phyloP scores from a whole-genome alignment of 2,888 invertebrate genomes.

The Cremastobaeus sp. region DNA sequence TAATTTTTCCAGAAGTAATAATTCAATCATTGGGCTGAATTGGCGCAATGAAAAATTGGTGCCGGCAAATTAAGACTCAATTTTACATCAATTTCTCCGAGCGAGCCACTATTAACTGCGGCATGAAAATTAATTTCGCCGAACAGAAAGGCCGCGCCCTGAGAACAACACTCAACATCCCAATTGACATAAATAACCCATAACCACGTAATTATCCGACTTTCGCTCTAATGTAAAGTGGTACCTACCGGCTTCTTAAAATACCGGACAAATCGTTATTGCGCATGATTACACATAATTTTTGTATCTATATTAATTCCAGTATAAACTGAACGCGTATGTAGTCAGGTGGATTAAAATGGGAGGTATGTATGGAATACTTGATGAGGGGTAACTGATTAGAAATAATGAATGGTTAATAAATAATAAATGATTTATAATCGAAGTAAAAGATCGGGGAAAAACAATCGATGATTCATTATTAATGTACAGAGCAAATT shows the following conservation, averaged over 20 bases:
- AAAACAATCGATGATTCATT: neutral
- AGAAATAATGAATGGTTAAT: neutral
- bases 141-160: conserved; percentile 1
- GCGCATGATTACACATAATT: conserved; percentile 24
- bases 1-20: too few species aligned
- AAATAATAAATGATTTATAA: neutral
- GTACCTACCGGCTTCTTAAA: neutral
- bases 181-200: conserved; percentile 36
- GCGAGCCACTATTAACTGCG: neutral
- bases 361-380: too few species aligned
- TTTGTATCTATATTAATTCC: conserved; percentile 24
- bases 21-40: too few species aligned
- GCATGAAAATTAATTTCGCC: conserved; percentile 10
- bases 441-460: neutral
- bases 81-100: neutral
- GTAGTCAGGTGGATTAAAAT: neutral
- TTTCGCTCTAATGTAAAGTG: neutral
- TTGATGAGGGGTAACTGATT: too few species aligned
- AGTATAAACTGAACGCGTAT: neutral
- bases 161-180: conserved; percentile 1
- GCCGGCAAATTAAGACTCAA: conserved; percentile 9
- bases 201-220: conserved; percentile 30
- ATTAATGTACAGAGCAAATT: too few species aligned
- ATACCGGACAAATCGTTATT: conserved; percentile 29
- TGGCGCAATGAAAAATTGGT: too few species aligned